Percentiles rank a stretch among this genome's conserved stretches.
phyloP scores from a whole-genome alignment of 2,888 invertebrate species.

The Osmoderma eremita region DNA sequence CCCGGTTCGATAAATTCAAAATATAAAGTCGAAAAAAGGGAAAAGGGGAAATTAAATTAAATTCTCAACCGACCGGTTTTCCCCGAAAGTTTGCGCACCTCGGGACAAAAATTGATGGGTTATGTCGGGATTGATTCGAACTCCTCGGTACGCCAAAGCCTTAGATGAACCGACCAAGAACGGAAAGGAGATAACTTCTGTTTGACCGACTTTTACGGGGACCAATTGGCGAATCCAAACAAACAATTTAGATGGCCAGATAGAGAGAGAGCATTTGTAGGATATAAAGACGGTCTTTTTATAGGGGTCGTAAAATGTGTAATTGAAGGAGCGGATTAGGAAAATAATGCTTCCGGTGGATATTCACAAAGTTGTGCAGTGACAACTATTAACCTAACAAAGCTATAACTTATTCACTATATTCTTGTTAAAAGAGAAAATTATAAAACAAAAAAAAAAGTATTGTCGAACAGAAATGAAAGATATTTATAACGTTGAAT shows the following conservation, averaged over 20 bases:
- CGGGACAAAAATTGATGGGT: no score
- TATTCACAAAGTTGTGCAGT: background rate
- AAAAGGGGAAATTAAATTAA: no score
- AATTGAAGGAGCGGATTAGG: slow-evolving; percentile 26
- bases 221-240: slow-evolving; percentile 6
- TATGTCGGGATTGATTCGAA: no score
- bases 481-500: no score
- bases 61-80: no score
- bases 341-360: slow-evolving; percentile 7
- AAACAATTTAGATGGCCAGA: slow-evolving; percentile 12
- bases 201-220: background rate
- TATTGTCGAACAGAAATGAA: no score
- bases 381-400: background rate
- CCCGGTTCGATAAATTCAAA: slow-evolving; percentile 8
- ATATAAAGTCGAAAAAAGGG: background rate
- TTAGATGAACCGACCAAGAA: no score
- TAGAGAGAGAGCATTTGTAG: background rate
- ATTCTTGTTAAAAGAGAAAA: background rate
- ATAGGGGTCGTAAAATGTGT: slow-evolving; percentile 16
- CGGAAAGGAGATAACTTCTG: background rate
- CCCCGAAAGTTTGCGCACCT: no score
- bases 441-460: background rate
- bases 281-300: slow-evolving; percentile 14
- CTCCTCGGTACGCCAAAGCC: no score
- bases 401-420: background rate